Base-by-base conservation (phyloP, 2,113 vertebrate species). In the Gorsachius goisagi region DNA sequence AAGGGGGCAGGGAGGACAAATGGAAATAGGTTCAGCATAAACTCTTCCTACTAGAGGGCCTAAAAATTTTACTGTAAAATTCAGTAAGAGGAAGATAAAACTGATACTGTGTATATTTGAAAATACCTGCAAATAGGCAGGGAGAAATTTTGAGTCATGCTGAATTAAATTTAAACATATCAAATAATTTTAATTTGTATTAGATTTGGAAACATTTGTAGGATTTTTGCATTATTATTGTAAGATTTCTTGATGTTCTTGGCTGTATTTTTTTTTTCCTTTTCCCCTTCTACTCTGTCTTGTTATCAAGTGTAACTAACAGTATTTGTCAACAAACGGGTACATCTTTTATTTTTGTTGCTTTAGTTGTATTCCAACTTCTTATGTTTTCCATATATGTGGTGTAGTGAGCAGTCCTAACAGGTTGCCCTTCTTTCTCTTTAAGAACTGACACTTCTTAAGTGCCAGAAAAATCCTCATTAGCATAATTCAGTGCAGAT, bases 1-100 rank as follows among this genome's bases (percentile, higher is more conserved):
- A 27, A 5, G 2, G 23, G 5, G 1, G 1, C 0, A 3, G 7
- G 5, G 12, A 1, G 10, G 22, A 9, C 6, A 76, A 73, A 30
- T 27, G 4, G 26, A 15, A 71, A 23, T 41, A 2, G 41, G 15
- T 45, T 90, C 50, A 75, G 28, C 8, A 11, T 72, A 41, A 84
- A 4, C 3, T 72, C 7, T 72, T 67, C 24, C 19, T 52, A 3
- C 2, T 21, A 39, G 32, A 85, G 12, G 6, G 3, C 35, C 7
- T 39, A 33, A 45, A 77, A 73, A 30, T 22, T 69, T 63, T 71
- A 45, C 9, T 15, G 8, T 52, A 64, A 85, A 47, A 22, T 52
- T 72, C 32, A 60, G 10, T 24, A 23, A 60, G 62, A 44, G 12
- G 11, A 78, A 11, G 19, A 47, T n/a, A 67, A 71, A 52, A n/a